These are phyloP conservation scores for Syndactyla subalaris DNA, from an alignment of 2,797 vertebrate species.

Conservation along the genomic window DNA sequence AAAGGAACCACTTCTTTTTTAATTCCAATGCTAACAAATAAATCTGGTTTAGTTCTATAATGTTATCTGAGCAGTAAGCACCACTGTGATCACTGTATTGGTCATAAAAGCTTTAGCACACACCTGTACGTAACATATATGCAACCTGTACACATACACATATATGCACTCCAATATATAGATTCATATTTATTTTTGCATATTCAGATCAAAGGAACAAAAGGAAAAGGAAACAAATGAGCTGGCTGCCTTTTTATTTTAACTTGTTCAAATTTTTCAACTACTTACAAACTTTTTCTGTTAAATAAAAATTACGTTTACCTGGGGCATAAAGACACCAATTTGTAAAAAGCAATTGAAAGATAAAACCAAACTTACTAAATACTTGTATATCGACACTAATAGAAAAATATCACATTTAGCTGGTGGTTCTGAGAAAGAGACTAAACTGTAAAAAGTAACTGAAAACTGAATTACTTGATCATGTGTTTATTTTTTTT, in stretches of 20 bases:
- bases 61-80: background rate
- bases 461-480: background rate
- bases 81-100: background rate
- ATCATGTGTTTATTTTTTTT: background rate
- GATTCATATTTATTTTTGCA: background rate
- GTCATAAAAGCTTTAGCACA: background rate
- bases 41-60: background rate
- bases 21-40: background rate
- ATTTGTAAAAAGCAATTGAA: background rate
- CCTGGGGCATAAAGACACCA: background rate
- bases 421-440: background rate
- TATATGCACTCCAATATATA: background rate
- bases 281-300: background rate
- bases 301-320: background rate
- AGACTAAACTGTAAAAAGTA: background rate
- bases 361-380: background rate
- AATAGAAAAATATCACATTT: background rate
- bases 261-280: background rate
- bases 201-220: background rate
- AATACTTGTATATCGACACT: background rate
- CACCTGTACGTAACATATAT: background rate
- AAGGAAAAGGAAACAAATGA: background rate
- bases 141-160: background rate
- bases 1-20: background rate
- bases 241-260: background rate